These are phyloP conservation scores for Alouatta palliata DNA, from an alignment of 2,113 vertebrate species.

Conservation along the genomic window DNA sequence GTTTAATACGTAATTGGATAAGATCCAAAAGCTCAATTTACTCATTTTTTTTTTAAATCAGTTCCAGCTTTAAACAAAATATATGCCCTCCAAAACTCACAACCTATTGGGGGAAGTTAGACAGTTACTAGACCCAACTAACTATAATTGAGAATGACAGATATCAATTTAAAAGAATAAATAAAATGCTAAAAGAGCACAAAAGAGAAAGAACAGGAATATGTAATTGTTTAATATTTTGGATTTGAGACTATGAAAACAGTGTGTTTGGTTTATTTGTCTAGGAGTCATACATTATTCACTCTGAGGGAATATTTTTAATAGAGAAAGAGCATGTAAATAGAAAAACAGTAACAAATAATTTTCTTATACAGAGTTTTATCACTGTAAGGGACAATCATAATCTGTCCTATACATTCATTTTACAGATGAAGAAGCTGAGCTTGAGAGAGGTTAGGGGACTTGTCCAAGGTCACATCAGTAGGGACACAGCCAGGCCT, in stretches of 20 bases:
- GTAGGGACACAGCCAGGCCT: not conserved
- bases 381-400: not conserved
- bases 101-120: not conserved
- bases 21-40: slow-evolving; percentile 1
- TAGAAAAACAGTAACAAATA: not conserved
- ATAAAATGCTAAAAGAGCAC: not conserved
- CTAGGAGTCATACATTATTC: not conserved
- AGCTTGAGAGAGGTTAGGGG: not conserved
- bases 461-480: not conserved
- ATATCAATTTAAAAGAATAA: slow-evolving; percentile 44
- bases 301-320: slow-evolving; percentile 18
- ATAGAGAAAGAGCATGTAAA: not conserved
- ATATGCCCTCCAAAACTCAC: not conserved
- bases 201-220: not conserved
- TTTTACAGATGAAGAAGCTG: not conserved
- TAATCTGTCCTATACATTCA: not conserved
- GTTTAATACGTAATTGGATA: slow-evolving; percentile 43
- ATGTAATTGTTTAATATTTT: slow-evolving; percentile 27
- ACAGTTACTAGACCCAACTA: not conserved
- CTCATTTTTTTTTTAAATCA: not conserved
- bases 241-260: not conserved
- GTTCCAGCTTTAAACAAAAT: slow-evolving; percentile 48
- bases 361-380: not conserved
- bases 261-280: slow-evolving; percentile 6
- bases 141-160: not conserved